Evolutionary conservation across 2,888 invertebrate species (phyloP).

Genomic region (Acronicta psi): DNA sequence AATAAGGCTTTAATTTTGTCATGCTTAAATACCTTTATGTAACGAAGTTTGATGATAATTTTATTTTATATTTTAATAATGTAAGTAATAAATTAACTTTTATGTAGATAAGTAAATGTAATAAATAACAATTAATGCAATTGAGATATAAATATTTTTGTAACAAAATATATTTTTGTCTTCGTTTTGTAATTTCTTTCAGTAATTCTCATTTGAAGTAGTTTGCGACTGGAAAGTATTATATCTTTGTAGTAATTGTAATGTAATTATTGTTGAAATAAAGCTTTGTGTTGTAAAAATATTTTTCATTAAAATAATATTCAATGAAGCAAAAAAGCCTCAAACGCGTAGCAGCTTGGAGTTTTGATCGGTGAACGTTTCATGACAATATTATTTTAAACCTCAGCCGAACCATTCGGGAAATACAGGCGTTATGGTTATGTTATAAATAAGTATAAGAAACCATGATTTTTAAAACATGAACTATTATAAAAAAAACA

Average conservation of each 20-base stretch:
- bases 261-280: conserved; percentile 85
- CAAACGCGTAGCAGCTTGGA: too few relatives aligned
- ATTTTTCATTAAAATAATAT: too few relatives aligned
- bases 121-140: conserved; percentile 32
- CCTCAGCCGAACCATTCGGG: too few relatives aligned
- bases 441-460: too few relatives aligned
- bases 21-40: conserved; percentile 47
- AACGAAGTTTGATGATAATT: conserved; percentile 42
- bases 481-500: too few relatives aligned
- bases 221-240: conserved; percentile 60
- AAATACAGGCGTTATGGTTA: too few relatives aligned
- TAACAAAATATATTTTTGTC: conserved; percentile 47
- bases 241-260: conserved; percentile 75
- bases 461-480: too few relatives aligned
- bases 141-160: conserved; percentile 47
- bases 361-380: too few relatives aligned
- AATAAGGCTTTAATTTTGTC: conserved; percentile 53
- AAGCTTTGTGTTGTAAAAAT: conserved; percentile 74
- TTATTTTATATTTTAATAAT: conserved; percentile 30
- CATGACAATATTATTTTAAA: too few relatives aligned
- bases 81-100: conserved; percentile 50
- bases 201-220: conserved; percentile 37
- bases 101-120: conserved; percentile 54
- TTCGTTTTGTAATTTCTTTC: conserved; percentile 36
- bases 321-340: too few relatives aligned